Evolutionary conservation across 2,113 vertebrate genomes (phyloP).

Genomic region (Nicator chloris): DNA sequence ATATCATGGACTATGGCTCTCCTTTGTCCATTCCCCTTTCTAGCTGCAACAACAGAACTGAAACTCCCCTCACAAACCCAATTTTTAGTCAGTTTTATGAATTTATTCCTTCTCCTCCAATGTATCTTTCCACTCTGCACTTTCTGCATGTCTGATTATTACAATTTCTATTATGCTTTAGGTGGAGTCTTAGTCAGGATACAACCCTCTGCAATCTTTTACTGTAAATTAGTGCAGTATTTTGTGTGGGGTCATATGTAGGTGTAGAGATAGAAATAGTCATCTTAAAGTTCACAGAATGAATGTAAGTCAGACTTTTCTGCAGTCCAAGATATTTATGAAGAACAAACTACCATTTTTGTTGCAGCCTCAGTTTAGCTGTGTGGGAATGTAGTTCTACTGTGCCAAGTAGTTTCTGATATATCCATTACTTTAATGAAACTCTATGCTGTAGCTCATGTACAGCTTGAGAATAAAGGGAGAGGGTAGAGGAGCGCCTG

Average conservation of each 20-base stretch:
- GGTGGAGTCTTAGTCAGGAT: not conserved
- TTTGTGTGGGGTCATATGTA: not conserved
- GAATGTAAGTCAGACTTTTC: not conserved
- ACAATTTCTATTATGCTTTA: not conserved
- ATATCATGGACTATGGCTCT: not conserved
- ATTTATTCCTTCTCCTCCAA: not conserved
- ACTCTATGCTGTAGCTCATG: not conserved
- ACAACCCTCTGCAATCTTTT: not conserved
- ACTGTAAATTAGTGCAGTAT: not conserved
- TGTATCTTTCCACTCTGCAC: not conserved
- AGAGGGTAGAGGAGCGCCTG: not conserved
- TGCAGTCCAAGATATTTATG: conserved; percentile 14
- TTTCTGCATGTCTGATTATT: not conserved
- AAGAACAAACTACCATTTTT: not conserved
- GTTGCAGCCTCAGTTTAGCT: not conserved
- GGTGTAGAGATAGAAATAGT: conserved; percentile 19
- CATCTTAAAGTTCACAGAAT: conserved; percentile 10
- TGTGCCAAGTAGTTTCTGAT: not conserved
- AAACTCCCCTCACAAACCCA: not conserved
- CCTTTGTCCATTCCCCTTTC: not conserved
- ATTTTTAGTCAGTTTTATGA: not conserved
- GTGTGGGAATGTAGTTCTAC: not conserved
- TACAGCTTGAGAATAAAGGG: not conserved
- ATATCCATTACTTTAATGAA: not conserved
- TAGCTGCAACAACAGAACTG: not conserved